Base-by-base conservation (phyloP, 2,113 vertebrate genomes). In the Vidua macroura region DNA sequence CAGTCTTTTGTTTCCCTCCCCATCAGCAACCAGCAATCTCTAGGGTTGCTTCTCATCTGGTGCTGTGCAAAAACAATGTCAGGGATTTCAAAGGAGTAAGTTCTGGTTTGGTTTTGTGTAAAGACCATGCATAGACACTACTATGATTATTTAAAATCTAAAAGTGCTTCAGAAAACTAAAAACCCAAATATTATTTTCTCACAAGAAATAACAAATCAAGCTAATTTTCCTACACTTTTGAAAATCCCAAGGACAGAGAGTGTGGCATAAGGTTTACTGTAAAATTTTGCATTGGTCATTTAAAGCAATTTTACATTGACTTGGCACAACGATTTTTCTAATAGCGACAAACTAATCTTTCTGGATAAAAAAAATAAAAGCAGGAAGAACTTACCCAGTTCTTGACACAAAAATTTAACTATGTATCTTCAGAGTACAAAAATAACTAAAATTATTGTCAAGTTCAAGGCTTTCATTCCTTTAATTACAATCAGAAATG, bases 251-350 rank as follows among this genome's bases (percentile, higher is more conserved):
- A 55, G 10, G 17, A 55, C 5, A 48, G 15, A 30, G 13, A 79
- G 3, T 15, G 3, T 33, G 58, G 7, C 12, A 4, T 13, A 41
- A 5, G 3, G 4, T 79, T 83, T 74, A 39, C 8, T 74, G 11
- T 77, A 41, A 68, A 81, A 55, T 2, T 2, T 4, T 59, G 1
- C 2, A 23, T 2, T 0, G 1, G 13, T 60, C 31, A 60, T 33
- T 73, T 24, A 70, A 83, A 48, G 16, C 5, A 81, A 46, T 77
- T 70, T 81, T 88, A 41, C 13, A 44, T 5, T 52, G 10, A 1
- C 19, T 88, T 76, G 24, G 35, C 30, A 33, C 31, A 88, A 70
- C 0, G 6, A 2, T 89, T 20, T 66, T 28, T 51, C 15, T 66
- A 73, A 51, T 9, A 62, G 11, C 9, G 10, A 52, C 24, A 88